These are phyloP conservation scores for Alosa sapidissima DNA, from an alignment of 2,797 vertebrate species.

Conservation along the genomic window DNA sequence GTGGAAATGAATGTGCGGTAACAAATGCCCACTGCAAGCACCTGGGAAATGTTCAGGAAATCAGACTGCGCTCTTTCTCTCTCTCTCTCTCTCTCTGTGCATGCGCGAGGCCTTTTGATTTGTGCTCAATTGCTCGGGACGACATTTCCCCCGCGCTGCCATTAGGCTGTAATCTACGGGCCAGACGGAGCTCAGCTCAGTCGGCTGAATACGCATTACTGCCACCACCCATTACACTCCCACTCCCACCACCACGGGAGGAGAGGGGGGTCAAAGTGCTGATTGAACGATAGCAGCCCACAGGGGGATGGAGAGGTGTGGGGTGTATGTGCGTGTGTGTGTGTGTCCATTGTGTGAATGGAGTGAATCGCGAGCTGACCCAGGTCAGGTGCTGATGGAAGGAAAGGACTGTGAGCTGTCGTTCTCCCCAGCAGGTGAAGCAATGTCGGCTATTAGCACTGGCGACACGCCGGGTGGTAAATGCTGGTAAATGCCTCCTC, in stretches of 20 bases:
- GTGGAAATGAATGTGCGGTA: slow-evolving; percentile 1
- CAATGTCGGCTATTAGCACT: not conserved
- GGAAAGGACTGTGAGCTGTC: not conserved
- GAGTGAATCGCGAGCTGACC: not conserved
- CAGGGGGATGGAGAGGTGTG: not conserved
- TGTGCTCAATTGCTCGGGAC: not conserved
- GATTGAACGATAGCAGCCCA: not conserved
- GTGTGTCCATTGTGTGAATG: not conserved
- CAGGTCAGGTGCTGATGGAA: not conserved
- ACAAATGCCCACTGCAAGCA: not conserved
- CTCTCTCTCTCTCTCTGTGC: not conserved
- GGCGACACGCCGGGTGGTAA: not conserved
- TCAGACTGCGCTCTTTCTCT: not conserved
- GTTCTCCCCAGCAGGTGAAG: not conserved
- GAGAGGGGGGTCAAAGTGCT: not conserved
- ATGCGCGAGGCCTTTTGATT: not conserved
- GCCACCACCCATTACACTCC: not conserved
- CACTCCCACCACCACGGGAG: not conserved
- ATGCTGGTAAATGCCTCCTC: not conserved
- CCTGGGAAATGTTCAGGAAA: slow-evolving; percentile 11
- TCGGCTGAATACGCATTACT: slow-evolving; percentile 3
- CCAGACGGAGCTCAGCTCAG: not conserved
- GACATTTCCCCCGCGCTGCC: not conserved
- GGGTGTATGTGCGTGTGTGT: not conserved
- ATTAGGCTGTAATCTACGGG: slow-evolving; percentile 11